These are phyloP conservation scores for Anseranas semipalmata DNA, from an alignment of 2,113 vertebrate genomes.

Conservation along the genomic window DNA sequence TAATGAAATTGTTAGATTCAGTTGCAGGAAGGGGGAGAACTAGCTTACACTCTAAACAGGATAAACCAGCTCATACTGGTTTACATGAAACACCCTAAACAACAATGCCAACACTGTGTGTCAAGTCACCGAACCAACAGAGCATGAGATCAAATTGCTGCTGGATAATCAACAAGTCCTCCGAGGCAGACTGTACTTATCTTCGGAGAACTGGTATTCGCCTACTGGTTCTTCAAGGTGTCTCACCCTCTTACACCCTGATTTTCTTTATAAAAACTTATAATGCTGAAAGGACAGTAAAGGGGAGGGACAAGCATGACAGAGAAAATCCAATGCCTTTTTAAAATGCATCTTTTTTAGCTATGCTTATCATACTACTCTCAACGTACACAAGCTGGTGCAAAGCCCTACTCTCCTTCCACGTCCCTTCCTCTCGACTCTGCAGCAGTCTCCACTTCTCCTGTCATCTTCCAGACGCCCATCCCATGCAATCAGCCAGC, in stretches of 20 bases:
- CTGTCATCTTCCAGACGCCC: not conserved
- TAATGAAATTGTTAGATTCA: not conserved
- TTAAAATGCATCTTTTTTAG: not conserved
- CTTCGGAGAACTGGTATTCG: not conserved
- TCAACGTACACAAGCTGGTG: not conserved
- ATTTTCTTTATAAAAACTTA: not conserved
- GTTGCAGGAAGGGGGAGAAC: not conserved
- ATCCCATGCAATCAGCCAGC: not conserved
- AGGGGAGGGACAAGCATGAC: not conserved
- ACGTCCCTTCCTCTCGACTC: not conserved
- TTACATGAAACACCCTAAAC: slow-evolving; percentile 19
- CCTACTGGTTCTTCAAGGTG: not conserved
- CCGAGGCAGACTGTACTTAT: not conserved
- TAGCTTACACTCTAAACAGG: slow-evolving; percentile 27
- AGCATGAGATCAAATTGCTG: slow-evolving; percentile 16
- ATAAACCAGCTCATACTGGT: slow-evolving; percentile 47
- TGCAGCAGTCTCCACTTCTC: not conserved
- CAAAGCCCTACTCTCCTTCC: not conserved
- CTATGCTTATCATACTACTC: not conserved
- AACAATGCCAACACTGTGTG: slow-evolving; percentile 6
- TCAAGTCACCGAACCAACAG: slow-evolving; percentile 28
- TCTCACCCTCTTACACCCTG: not conserved
- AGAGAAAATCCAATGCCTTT: not conserved
- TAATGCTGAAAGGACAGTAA: not conserved
- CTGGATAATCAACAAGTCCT: not conserved